A percentile compares a stretch with the other conserved stretches of the same genome.
Conservation (phyloP, 2,113 vertebrate species). For the Oryzias melastigma region DNA sequence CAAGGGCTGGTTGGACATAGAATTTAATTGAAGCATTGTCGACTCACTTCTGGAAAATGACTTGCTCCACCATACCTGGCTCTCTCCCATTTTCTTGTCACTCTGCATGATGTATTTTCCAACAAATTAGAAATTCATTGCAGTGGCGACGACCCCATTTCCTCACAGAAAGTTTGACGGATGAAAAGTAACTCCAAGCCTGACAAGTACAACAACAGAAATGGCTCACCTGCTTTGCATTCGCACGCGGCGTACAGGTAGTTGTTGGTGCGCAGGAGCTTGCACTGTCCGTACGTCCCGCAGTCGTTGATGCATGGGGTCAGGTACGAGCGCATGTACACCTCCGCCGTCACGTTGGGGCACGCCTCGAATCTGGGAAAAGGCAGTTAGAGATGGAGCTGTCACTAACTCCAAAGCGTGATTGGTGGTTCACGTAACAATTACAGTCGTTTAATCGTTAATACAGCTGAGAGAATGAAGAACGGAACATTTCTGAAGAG, state of each 20-base stretch:
- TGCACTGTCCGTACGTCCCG: conserved; percentile 96
- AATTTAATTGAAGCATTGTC: conserved; percentile 22
- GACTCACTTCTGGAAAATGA: conserved; percentile 17
- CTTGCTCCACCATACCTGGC: conserved; percentile 17
- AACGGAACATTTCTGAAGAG: too few relatives aligned
- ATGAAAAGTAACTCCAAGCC: background rate
- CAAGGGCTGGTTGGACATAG: conserved; percentile 8
- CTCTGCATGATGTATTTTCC: conserved; percentile 30
- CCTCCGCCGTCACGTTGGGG: conserved; percentile 86
- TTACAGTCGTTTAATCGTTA: too few relatives aligned
- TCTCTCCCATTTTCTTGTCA: conserved; percentile 33
- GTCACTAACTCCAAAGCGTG: background rate
- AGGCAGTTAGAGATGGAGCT: conserved; percentile 1
- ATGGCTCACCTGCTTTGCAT: conserved; percentile 92
- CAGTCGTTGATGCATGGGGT: conserved; percentile 97
- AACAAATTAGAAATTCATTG: conserved; percentile 41
- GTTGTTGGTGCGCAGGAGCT: conserved; percentile 96
- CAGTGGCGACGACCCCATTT: conserved; percentile 39
- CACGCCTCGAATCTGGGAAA: conserved; percentile 83
- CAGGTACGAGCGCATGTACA: conserved; percentile 91
- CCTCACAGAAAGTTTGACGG: conserved; percentile 4
- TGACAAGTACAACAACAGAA: background rate
- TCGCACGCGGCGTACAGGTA: conserved; percentile 96
- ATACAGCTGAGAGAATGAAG: too few relatives aligned
- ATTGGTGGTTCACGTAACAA: background rate